Evolutionary conservation across 2,113 vertebrate genomes (phyloP).

Genomic region (Mellivora capensis): DNA sequence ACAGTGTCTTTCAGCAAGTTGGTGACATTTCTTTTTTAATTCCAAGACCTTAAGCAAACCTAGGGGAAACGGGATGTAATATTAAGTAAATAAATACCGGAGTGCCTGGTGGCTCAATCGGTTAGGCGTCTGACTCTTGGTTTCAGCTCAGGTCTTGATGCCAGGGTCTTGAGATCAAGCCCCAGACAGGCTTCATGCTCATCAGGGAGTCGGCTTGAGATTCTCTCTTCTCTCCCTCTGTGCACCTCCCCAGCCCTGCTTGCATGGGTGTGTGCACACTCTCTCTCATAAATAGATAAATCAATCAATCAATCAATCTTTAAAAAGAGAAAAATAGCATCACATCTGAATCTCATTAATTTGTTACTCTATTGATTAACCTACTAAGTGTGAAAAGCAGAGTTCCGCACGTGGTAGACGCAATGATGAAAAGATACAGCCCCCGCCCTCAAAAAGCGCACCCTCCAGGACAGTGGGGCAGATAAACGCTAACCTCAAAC

Average conservation of each 20-base stretch:
- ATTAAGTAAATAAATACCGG: neutral
- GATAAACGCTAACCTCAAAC: neutral
- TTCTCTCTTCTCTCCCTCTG: neutral
- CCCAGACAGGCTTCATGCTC: neutral
- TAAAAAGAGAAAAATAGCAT: neutral
- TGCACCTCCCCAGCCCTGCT: neutral
- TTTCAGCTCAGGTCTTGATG: neutral
- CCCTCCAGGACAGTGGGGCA: neutral
- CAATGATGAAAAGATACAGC: neutral
- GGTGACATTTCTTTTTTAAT: neutral
- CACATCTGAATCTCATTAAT: neutral
- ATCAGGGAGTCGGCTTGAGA: neutral
- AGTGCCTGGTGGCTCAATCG: neutral
- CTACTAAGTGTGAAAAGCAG: neutral
- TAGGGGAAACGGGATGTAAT: neutral
- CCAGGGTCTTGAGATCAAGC: neutral
- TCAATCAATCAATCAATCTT: neutral
- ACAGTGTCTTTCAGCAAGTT: neutral
- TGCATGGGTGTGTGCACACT: neutral
- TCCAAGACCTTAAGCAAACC: neutral
- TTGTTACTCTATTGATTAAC: neutral
- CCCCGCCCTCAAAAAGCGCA: neutral
- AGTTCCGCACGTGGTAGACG: neutral
- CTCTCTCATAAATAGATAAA: neutral
- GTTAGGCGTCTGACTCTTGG: neutral